Evolutionary conservation across 2,113 vertebrate species (phyloP).

Genomic region (Piaya cayana): DNA sequence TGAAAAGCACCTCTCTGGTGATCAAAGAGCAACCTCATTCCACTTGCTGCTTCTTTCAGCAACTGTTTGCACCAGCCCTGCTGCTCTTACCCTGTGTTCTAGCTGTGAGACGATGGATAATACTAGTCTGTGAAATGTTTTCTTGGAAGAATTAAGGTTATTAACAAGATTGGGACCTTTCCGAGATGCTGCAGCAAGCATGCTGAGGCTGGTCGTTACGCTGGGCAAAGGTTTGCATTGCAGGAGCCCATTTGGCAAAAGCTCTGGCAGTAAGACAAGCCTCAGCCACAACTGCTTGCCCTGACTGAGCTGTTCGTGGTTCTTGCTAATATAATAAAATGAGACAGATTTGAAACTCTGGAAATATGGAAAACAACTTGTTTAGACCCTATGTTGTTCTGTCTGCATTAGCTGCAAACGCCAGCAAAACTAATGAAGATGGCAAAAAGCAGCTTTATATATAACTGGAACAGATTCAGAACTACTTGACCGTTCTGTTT

Average conservation of each 20-base stretch:
- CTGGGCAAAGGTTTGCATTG: background rate
- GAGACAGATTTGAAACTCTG: background rate
- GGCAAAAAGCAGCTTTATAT: background rate
- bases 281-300: background rate
- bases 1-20: rapidly evolving
- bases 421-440: background rate
- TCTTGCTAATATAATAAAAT: background rate
- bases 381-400: background rate
- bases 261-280: background rate
- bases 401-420: background rate
- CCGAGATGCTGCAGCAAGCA: background rate
- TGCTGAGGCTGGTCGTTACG: background rate
- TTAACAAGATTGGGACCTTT: background rate
- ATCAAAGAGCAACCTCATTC: background rate
- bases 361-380: background rate
- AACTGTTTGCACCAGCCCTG: background rate
- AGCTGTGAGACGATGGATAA: background rate
- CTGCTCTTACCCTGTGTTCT: background rate
- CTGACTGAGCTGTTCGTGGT: background rate
- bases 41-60: background rate
- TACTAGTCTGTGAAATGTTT: background rate
- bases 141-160: background rate
- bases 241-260: background rate
- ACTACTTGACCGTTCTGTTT: background rate
- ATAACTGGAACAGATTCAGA: background rate